phyloP scores from a whole-genome alignment of 2,888 invertebrate species.

The Cerastis rubricosa region DNA sequence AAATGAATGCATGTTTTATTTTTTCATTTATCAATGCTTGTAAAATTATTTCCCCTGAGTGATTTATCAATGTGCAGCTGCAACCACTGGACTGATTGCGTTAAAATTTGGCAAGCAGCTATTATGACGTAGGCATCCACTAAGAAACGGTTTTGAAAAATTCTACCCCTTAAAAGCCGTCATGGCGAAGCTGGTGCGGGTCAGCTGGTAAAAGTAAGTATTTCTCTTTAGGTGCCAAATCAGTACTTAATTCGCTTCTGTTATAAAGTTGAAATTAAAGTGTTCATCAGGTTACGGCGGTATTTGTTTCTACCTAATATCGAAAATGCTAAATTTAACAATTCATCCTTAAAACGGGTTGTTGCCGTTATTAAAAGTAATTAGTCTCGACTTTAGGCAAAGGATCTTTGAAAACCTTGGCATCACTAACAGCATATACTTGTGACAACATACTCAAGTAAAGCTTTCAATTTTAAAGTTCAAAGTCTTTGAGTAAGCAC shows the following conservation, averaged over 20 bases:
- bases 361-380: neutral
- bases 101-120: neutral
- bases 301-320: no score
- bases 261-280: neutral
- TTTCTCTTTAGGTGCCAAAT: neutral
- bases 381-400: neutral
- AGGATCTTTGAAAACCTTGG: slow-evolving; percentile 25
- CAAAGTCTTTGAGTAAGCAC: slow-evolving; percentile 51
- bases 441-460: slow-evolving; percentile 40
- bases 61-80: no score
- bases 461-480: slow-evolving; percentile 59
- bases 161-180: neutral
- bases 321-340: neutral
- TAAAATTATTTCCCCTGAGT: no score
- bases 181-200: neutral
- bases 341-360: neutral
- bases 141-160: neutral
- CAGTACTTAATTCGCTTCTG: neutral
- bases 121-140: no score
- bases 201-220: neutral
- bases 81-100: neutral
- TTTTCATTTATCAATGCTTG: no score
- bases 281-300: neutral
- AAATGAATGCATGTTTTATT: no score
- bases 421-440: slow-evolving; percentile 35